These are phyloP conservation scores for Penelope pileata DNA, from an alignment of 2,113 vertebrate genomes.

Conservation along the genomic window DNA sequence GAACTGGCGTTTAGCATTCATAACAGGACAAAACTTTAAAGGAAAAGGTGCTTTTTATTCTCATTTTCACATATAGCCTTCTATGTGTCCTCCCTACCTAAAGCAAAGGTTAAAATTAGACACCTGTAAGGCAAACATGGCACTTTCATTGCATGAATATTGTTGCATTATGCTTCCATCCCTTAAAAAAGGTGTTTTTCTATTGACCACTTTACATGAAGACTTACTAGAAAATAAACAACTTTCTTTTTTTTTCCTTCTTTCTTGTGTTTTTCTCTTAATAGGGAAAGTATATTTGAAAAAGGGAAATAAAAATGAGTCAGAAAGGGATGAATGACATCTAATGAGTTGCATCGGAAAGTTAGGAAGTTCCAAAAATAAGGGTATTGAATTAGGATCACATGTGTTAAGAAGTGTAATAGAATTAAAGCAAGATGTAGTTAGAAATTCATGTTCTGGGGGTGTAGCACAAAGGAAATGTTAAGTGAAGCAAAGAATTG, in stretches of 20 bases:
- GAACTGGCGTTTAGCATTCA: neutral
- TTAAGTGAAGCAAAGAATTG: neutral
- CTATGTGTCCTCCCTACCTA: neutral
- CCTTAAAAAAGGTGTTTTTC: neutral
- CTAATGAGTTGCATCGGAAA: conserved; percentile 9
- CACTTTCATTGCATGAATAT: neutral
- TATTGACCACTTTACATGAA: neutral
- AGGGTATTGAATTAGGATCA: conserved; percentile 36
- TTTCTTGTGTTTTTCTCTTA: neutral
- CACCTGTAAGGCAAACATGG: neutral
- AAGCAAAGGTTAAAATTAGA: neutral
- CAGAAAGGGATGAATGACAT: neutral
- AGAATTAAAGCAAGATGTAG: conserved; percentile 24
- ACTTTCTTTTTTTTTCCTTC: neutral
- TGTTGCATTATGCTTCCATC: neutral
- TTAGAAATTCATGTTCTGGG: neutral
- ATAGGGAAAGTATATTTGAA: neutral
- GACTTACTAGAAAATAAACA: neutral
- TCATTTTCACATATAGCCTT: neutral
- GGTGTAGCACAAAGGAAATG: neutral
- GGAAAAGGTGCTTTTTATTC: neutral
- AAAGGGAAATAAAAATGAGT: neutral
- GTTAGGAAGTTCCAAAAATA: conserved; percentile 30
- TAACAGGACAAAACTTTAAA: neutral
- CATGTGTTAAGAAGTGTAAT: conserved; percentile 19